Evolutionary conservation across 37 sponge, comb jelly and placozoan species (phyloP), one percentile per base, ranked within the genome.

Genomic region (Eunapius fragilis): DNA sequence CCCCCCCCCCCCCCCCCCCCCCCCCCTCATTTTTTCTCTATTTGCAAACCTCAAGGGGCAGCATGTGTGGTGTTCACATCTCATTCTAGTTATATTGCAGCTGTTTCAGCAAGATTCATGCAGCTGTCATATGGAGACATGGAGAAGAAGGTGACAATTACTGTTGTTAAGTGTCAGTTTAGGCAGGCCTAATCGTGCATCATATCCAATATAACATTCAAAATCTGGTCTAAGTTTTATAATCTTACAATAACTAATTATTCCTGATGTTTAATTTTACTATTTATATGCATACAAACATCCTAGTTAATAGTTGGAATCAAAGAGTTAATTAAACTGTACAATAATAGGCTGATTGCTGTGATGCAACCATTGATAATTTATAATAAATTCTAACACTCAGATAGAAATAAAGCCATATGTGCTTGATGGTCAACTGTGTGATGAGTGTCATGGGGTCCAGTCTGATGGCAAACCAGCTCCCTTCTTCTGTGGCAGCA

Each of bases 381-480:
- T 80, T 19, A 41, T 33, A 26, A 38, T 72, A 48, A 5, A 24
- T 0, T 73, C 28, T 27, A 13, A 68, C 37, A 41, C 31, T 17
- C 82, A 97, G 98, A 85, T 98, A 36, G 99, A 98, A 75, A 84
- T 98, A 27, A 96, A 98, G 81, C 99, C 99, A 0, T 98, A 96
- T 82, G 95, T 98, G 2, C 82, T 96, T 76, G 99, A 98, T 35
- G 97, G 91, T 81, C 97, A 96, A 82, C 35, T 95, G 79, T 98
- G 99, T 92, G 99, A 98, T 77, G 94, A 98, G 75, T 98, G 99
- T 75, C 85, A 91, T 78, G 99, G 99, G 3, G 87, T 91, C 3
- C 95, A 93, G 48, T 94, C 94, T 70, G 76, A 83, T 78, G 94
- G 95, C 34, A 92, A 96, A 77, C 90, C 84, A 41, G 99, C 99